Conservation (phyloP, 1,140 invertebrate genomes). For the Carposina sasakii region DNA sequence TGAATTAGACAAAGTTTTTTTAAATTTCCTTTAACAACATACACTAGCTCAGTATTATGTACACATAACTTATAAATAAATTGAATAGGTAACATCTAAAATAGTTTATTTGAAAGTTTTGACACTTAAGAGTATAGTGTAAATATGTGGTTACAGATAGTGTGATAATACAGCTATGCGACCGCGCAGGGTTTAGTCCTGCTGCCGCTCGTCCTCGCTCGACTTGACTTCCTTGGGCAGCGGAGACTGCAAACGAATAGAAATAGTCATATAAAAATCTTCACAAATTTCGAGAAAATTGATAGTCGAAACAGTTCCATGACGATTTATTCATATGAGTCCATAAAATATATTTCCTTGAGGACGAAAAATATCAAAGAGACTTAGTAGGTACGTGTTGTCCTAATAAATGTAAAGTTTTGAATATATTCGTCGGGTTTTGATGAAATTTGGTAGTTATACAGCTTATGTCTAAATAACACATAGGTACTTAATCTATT, state of each 20-base stretch:
- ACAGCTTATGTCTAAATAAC: too few species aligned
- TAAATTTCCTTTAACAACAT: constrained; percentile 45
- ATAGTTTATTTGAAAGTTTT: constrained; percentile 35
- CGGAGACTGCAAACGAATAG: constrained; percentile 47
- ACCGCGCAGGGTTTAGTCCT: too few species aligned
- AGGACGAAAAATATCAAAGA: not conserved
- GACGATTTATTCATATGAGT: not conserved
- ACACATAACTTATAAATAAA: constrained; percentile 56
- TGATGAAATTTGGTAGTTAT: too few species aligned
- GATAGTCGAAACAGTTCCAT: too few species aligned
- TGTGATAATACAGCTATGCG: too few species aligned
- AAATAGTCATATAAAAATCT: not conserved
- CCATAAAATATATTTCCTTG: not conserved
- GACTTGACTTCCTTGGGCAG: constrained; percentile 64
- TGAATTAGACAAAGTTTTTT: too few species aligned
- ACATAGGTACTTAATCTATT: too few species aligned
- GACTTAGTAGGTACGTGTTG: not conserved
- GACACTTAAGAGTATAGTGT: constrained; percentile 41
- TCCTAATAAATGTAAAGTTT: too few species aligned
- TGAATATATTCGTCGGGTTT: too few species aligned
- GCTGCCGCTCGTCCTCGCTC: constrained; percentile 60
- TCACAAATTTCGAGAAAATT: too few species aligned
- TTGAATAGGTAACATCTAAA: constrained; percentile 46
- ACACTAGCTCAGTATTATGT: constrained; percentile 52
- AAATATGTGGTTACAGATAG: constrained; percentile 32